Evolutionary conservation across 2,113 vertebrate genomes (phyloP).

Genomic region (Laticauda laticaudata): DNA sequence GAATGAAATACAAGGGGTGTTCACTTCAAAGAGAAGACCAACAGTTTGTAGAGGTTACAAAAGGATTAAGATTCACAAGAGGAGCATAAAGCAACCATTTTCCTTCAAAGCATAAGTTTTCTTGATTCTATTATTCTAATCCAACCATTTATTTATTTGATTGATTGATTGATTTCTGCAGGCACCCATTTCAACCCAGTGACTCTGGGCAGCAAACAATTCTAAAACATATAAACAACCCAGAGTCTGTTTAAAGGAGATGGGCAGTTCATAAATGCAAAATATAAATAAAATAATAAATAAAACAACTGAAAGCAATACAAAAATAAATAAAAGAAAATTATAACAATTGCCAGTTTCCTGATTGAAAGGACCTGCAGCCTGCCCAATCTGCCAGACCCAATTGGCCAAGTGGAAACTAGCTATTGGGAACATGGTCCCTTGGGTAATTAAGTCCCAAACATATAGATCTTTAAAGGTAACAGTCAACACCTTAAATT

Average conservation of each 20-base stretch:
- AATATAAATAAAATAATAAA: not conserved
- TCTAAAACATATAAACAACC: not conserved
- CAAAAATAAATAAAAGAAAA: not conserved
- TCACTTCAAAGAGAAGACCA: not conserved
- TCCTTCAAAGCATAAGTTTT: not conserved
- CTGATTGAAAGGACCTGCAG: not conserved
- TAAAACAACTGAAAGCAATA: not conserved
- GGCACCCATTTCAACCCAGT: not conserved
- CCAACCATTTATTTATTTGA: not conserved
- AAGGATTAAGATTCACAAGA: not conserved
- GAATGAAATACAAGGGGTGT: not conserved
- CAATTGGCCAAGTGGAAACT: not conserved
- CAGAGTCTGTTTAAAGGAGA: not conserved
- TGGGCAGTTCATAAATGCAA: not conserved
- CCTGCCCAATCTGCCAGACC: not conserved
- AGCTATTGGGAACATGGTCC: not conserved
- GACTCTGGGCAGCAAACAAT: not conserved
- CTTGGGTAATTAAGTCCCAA: not conserved
- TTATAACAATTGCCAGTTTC: not conserved
- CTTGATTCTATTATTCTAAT: not conserved
- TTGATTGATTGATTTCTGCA: not conserved
- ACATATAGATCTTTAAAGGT: not conserved
- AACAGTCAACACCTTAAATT: not conserved
- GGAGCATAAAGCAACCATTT: not conserved
- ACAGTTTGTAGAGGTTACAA: not conserved